phyloP scores from a whole-genome alignment of 2,113 vertebrate species.

The Malurus melanocephalus region DNA sequence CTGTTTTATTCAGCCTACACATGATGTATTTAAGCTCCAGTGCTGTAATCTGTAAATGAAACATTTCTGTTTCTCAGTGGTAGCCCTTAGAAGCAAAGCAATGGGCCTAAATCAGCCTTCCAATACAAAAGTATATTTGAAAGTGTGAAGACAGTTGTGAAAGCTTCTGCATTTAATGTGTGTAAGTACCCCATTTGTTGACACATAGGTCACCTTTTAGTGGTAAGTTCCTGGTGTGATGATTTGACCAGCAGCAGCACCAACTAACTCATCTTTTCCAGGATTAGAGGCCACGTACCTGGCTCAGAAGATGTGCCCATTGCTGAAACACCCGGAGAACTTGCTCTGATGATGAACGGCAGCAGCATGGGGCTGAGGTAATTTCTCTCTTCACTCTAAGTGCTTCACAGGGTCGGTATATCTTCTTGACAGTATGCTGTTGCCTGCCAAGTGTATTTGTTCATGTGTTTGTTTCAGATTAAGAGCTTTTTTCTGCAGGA shows the following conservation, averaged over 20 bases:
- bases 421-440: constrained; percentile 27
- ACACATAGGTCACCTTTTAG: neutral
- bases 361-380: constrained; percentile 64
- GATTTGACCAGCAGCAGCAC: neutral
- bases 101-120: neutral
- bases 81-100: neutral
- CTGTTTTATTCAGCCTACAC: neutral
- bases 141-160: neutral
- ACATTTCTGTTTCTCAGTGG: neutral
- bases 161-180: neutral
- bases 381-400: constrained; percentile 5
- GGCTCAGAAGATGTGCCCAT: constrained; percentile 17
- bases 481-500: constrained; percentile 19
- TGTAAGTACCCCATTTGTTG: neutral
- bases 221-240: neutral
- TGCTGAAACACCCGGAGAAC: constrained; percentile 45
- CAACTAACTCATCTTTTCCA: constrained; percentile 43
- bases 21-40: neutral
- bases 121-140: neutral
- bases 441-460: constrained; percentile 18
- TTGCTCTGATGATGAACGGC: constrained; percentile 40
- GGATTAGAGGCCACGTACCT: constrained; percentile 53
- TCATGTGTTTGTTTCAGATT: constrained; percentile 25
- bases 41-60: neutral
- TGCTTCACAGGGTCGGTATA: neutral